Base-by-base conservation (phyloP, 2,797 vertebrate species). In the Coracias cyanogaster region DNA sequence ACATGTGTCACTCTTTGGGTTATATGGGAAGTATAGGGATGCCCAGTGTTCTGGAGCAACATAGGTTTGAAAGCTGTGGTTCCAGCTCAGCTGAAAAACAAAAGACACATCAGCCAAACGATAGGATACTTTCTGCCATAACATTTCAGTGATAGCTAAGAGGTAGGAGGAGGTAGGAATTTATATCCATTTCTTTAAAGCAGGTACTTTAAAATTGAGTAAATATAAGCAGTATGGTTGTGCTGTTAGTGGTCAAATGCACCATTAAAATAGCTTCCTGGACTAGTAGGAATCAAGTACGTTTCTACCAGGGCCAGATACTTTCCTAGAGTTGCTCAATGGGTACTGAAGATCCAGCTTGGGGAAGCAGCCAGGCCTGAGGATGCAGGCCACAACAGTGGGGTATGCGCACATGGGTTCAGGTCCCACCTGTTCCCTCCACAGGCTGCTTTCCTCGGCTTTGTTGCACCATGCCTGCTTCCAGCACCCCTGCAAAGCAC, bases 361-460 rank as follows among this genome's bases (percentile, higher is more conserved):
- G 0, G 6, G 25, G 37, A 46, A 48, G 16, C 17, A 76, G 35
- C 19, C 17, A 41, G 22, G 11, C 12, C 25, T 43, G 55, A 33
- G 41, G 5, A 5, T 1, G 4, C 25, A 37, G 62, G 20, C 18
- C 6, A 20, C 48, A n/a, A 26, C 0, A 3, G 21, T 18, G 25
- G 16, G 9, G 10, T 1, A 2, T 24, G 37, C 9, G 1, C 0
- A 0, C 1, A 0, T 77, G 37, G 20, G 18, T 73, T 22, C 10
- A 12, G 26, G 25, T 58, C 61, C 33, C 20, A 28, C 6, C 17
- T 3, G 0, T 73, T 8, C 17, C 18, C 15, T 65, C 39, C 35
- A 13, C 1, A 4, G 33, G 31, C n/a, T 54, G 8, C 31, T 52
- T 52, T 33, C 28, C 17, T 79, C 39, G 13, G n/a, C 54, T 72